A percentile compares a stretch with the other conserved stretches of the same genome.
phyloP scores from a whole-genome alignment of 1,140 invertebrate genomes.

The Musca domestica region DNA sequence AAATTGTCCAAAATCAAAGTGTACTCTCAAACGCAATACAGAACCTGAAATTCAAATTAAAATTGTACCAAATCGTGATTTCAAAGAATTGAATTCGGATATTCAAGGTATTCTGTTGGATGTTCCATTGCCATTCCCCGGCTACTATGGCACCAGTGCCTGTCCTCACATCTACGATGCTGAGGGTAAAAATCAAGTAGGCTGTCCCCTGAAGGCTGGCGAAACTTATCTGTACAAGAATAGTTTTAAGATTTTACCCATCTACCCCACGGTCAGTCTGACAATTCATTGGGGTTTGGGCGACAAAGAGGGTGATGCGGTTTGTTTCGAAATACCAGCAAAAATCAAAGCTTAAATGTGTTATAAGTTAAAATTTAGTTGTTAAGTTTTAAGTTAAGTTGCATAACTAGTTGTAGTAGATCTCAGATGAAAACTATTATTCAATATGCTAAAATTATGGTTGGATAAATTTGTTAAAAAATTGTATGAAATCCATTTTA shows the following conservation, averaged over 20 bases:
- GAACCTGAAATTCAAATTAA: slow-evolving; percentile 58
- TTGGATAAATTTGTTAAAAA: not conserved
- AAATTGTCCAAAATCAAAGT: slow-evolving; percentile 63
- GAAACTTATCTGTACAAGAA: slow-evolving; percentile 68
- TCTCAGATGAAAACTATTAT: too few species aligned
- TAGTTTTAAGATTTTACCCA: slow-evolving; percentile 62
- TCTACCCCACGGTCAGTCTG: slow-evolving; percentile 68
- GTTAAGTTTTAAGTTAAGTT: not conserved
- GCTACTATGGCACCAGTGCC: slow-evolving; percentile 69
- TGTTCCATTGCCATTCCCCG: slow-evolving; percentile 68
- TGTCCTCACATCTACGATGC: slow-evolving; percentile 63
- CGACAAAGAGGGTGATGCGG: slow-evolving; percentile 55
- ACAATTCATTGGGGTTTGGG: slow-evolving; percentile 64
- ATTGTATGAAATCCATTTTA: not conserved
- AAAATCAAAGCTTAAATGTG: slow-evolving; percentile 57
- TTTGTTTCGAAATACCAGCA: slow-evolving; percentile 68
- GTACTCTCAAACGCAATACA: slow-evolving; percentile 63
- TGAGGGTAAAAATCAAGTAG: slow-evolving; percentile 58
- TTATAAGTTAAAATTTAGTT: not conserved
- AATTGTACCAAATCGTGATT: slow-evolving; percentile 59
- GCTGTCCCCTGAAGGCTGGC: slow-evolving; percentile 67
- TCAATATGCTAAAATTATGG: too few species aligned
- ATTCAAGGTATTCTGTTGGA: slow-evolving; percentile 63
- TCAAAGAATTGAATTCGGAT: slow-evolving; percentile 55
- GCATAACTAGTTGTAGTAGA: too few species aligned